Evolutionary conservation across 2,888 invertebrate genomes (phyloP).

Genomic region (Lamellibrachia satsuma): DNA sequence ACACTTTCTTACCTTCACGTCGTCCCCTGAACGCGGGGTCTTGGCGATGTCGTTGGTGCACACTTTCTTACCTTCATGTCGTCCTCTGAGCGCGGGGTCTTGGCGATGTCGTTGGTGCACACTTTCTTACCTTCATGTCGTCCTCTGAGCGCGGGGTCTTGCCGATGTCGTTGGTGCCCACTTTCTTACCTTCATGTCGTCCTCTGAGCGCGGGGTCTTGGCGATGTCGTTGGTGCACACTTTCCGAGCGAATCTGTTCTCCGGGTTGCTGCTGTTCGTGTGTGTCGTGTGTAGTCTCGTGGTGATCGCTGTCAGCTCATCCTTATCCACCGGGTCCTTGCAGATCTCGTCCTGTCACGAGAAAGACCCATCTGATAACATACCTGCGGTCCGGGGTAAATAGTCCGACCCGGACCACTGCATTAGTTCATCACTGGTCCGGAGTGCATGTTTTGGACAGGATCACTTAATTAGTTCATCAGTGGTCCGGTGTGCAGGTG

Average conservation of each 20-base stretch:
- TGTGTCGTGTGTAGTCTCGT: slow-evolving; percentile 23
- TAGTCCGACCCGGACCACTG: no score
- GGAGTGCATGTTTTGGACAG: no score
- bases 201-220: not conserved
- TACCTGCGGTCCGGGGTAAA: no score
- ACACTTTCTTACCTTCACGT: not conserved
- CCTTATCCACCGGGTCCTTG: slow-evolving; percentile 12
- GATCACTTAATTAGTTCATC: no score
- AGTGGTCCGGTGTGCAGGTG: no score
- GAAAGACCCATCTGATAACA: not conserved
- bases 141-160: not conserved
- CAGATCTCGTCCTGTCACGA: slow-evolving; percentile 22
- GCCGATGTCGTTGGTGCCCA: not conserved
- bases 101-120: no score
- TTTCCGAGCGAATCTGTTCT: not conserved
- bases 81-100: no score
- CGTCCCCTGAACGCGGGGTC: no score
- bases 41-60: no score
- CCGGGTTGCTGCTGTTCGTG: slow-evolving; percentile 27
- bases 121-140: not conserved
- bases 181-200: slow-evolving; percentile 18
- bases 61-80: not conserved
- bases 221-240: slow-evolving; percentile 17
- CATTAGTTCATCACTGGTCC: no score
- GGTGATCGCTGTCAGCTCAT: slow-evolving; percentile 23